Conservation (phyloP, 2,113 vertebrate species). For the Myotis yumanensis region DNA sequence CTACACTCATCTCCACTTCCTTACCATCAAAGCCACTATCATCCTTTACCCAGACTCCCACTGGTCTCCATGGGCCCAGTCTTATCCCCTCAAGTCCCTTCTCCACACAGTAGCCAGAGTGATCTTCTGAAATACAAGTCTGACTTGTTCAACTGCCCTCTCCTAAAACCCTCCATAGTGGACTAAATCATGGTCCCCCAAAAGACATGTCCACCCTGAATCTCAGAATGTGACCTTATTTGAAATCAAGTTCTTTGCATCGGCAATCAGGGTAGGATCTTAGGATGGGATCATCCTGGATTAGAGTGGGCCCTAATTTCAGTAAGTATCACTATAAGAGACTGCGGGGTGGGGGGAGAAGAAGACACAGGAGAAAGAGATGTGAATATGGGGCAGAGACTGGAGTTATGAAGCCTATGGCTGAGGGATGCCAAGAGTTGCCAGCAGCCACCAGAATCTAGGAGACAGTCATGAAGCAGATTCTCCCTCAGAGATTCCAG, state of each 20-base stretch:
- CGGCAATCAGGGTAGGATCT: neutral
- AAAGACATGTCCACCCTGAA: neutral
- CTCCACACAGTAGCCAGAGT: neutral
- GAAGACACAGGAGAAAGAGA: neutral
- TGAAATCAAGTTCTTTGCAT: neutral
- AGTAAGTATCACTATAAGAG: neutral
- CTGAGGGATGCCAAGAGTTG: neutral
- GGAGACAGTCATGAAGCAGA: neutral
- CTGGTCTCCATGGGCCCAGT: neutral
- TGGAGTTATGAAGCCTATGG: neutral
- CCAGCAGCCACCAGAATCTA: neutral
- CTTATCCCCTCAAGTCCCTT: neutral
- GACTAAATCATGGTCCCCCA: neutral
- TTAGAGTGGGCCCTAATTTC: neutral
- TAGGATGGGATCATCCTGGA: neutral
- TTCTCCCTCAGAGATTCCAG: neutral
- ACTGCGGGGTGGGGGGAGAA: too few species aligned
- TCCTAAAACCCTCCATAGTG: neutral
- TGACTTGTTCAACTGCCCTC: neutral
- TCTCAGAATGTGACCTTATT: neutral
- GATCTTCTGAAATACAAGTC: neutral
- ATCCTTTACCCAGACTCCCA: neutral
- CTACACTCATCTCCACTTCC: neutral
- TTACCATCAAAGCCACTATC: neutral
- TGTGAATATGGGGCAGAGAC: neutral